Conservation (phyloP, 2,113 vertebrate genomes). For the Melanerpes formicivorus region DNA sequence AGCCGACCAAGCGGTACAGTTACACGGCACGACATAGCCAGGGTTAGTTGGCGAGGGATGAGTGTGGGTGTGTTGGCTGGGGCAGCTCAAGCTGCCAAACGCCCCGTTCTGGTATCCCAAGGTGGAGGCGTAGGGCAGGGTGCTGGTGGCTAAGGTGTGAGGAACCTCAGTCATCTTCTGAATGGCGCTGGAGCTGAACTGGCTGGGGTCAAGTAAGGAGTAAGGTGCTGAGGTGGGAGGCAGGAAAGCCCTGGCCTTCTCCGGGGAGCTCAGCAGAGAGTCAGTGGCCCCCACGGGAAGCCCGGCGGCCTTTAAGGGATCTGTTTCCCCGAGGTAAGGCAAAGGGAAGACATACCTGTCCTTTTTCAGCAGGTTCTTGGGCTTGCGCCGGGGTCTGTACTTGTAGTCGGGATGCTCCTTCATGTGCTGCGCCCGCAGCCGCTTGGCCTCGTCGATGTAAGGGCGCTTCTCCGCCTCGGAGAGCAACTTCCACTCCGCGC, state of each 20-base stretch:
- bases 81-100: conserved; percentile 94
- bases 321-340: conserved; percentile 98
- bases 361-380: conserved; percentile 99
- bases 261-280: conserved; percentile 88
- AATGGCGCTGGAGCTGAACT: conserved; percentile 95
- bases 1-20: conserved; percentile 98
- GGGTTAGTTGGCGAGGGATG: conserved; percentile 99
- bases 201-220: conserved; percentile 97
- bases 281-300: conserved; percentile 92
- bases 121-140: conserved; percentile 95
- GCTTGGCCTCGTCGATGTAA: conserved; percentile 98
- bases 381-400: conserved; percentile 96
- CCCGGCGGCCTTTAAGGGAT: conserved; percentile 93
- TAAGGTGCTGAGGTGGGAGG: conserved; percentile 93
- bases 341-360: conserved; percentile 99
- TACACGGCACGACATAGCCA: conserved; percentile 98
- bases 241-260: conserved; percentile 95
- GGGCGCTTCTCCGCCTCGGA: conserved; percentile 98
- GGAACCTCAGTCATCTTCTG: conserved; percentile 99
- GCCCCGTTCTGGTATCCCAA: conserved; percentile 99
- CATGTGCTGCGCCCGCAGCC: conserved; percentile 98
- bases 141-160: conserved; percentile 92
- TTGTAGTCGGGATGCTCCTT: conserved; percentile 99
- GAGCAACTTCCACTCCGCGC: conserved; percentile 97
- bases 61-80: conserved; percentile 98